Conservation (phyloP, 2,797 vertebrate genomes). For the Nyctibius grandis region DNA sequence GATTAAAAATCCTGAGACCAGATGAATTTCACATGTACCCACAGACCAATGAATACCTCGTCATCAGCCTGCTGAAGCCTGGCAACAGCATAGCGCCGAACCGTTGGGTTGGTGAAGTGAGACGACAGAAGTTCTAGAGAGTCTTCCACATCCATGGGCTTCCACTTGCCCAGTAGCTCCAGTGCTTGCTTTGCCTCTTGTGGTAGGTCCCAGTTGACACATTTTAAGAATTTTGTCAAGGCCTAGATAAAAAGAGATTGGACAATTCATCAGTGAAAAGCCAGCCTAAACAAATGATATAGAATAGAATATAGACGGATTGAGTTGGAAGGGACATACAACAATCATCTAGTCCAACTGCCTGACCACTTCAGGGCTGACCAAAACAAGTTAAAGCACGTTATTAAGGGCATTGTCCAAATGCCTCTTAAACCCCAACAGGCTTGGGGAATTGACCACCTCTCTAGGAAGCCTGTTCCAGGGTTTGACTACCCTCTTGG, state of each 20-base stretch:
- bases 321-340: not conserved
- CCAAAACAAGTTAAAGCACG: not conserved
- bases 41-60: constrained; percentile 77
- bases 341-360: too few relatives aligned
- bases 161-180: constrained; percentile 95
- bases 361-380: not conserved
- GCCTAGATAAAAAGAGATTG: constrained; percentile 76
- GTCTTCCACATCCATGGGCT: constrained; percentile 98
- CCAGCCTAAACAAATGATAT: not conserved
- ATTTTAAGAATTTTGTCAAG: constrained; percentile 97
- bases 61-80: constrained; percentile 95
- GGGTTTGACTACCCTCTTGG: too few relatives aligned
- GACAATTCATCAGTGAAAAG: not conserved
- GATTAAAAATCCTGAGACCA: not conserved
- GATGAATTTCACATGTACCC: not conserved
- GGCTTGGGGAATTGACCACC: not conserved
- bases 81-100: constrained; percentile 92
- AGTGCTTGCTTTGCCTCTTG: constrained; percentile 97
- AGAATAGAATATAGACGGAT: not conserved
- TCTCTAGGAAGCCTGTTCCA: not conserved
- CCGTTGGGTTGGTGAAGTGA: constrained; percentile 92
- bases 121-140: constrained; percentile 94
- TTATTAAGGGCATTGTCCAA: not conserved
- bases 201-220: constrained; percentile 97
- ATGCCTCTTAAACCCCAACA: not conserved